Evolutionary conservation across 2,888 invertebrate genomes (phyloP).

Genomic region (Eristalinus aeneus): DNA sequence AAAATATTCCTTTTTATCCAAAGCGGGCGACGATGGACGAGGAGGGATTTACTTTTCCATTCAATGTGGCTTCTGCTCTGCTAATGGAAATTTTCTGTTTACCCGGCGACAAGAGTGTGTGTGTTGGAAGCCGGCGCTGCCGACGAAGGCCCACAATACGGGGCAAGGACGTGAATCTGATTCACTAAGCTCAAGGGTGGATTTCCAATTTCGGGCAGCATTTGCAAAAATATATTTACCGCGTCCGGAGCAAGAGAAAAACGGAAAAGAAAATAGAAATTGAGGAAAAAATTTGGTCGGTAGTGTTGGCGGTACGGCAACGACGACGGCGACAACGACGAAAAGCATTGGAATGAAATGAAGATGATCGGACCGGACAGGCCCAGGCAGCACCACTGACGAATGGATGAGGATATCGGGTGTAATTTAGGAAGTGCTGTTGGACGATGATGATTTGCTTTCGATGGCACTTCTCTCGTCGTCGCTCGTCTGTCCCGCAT

Average conservation of each 20-base stretch:
- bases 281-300: neutral
- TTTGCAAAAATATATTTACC: neutral
- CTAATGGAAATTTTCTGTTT: constrained; percentile 71
- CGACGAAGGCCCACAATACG: constrained; percentile 5
- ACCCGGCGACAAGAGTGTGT: constrained; percentile 21
- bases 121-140: constrained; percentile 21
- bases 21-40: constrained; percentile 17
- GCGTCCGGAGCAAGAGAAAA: too few relatives aligned
- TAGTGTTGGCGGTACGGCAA: neutral
- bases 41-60: constrained; percentile 59
- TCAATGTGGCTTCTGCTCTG: constrained; percentile 59
- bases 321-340: neutral
- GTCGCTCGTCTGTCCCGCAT: constrained; percentile 1
- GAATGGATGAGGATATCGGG: constrained; percentile 65
- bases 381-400: constrained; percentile 37
- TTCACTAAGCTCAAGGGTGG: constrained; percentile 57
- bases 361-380: constrained; percentile 17
- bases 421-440: constrained; percentile 54
- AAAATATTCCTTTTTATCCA: constrained; percentile 51
- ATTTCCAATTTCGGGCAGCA: constrained; percentile 38
- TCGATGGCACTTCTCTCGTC: constrained; percentile 32
- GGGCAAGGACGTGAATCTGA: constrained; percentile 35
- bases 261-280: neutral
- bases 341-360: neutral
- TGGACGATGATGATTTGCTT: constrained; percentile 69